These are phyloP conservation scores for Orientallactaga bullata DNA, from an alignment of 2,113 vertebrate species.

Conservation along the genomic window DNA sequence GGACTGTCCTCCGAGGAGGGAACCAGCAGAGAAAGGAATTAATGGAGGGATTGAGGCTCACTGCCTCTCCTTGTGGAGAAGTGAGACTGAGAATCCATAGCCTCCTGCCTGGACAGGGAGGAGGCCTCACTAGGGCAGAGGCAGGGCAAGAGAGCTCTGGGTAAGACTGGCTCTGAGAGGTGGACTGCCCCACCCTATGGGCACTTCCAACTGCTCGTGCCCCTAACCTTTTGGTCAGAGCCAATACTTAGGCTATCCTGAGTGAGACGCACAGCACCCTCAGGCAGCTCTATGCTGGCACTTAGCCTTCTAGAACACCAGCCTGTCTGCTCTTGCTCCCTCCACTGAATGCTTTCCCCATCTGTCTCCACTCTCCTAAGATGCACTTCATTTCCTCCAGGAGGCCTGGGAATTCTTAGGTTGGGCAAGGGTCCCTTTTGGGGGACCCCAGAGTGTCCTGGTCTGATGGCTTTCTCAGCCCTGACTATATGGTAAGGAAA, in stretches of 20 bases:
- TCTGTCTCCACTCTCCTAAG: no score
- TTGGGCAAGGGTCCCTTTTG: background rate
- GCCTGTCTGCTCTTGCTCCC: rapidly evolving
- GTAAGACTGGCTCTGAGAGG: background rate
- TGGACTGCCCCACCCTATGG: background rate
- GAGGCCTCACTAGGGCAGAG: background rate
- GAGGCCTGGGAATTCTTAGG: constrained; percentile 2
- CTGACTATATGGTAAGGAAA: background rate
- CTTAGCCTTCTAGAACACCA: background rate
- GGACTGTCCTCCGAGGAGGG: background rate
- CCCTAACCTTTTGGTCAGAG: background rate
- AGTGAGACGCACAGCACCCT: no score
- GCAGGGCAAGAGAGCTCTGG: background rate
- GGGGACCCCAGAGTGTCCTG: background rate
- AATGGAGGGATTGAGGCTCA: background rate
- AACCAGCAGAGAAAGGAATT: background rate
- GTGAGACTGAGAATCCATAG: background rate
- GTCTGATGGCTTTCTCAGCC: background rate
- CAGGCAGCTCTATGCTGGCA: background rate
- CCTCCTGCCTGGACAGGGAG: background rate
- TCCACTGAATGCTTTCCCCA: background rate
- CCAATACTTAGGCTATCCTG: rapidly evolving
- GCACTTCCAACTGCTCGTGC: background rate
- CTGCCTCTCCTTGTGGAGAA: background rate
- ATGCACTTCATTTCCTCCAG: background rate